Evolutionary conservation across 2,888 invertebrate genomes (phyloP), one percentile per base, ranked within the genome.

Genomic region (Deladenus siricidicola): DNA sequence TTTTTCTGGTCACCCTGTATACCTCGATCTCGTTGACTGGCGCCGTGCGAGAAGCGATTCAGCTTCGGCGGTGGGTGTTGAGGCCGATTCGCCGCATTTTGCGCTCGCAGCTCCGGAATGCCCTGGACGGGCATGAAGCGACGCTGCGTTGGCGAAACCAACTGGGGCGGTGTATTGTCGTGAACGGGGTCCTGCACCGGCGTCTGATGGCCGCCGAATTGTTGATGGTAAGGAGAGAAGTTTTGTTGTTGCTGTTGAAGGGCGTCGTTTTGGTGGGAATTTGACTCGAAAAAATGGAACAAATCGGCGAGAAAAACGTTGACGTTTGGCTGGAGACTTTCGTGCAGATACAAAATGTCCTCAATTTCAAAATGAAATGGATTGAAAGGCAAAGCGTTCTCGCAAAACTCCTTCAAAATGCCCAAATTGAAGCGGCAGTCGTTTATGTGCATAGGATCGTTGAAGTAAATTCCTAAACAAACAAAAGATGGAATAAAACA

Each of bases 381-480:
- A 51, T 78, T 76, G 49, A 65, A 64, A n/a, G 80, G 79, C 10
- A 81, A 70, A 56, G 75, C 21, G 17, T 26, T 52, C 4, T 49
- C 44, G 23, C 62, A 67, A 29, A 67, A 70, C 19, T 64, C 51
- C 6, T 74, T 70, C 21, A 81, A 71, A 45, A 80, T 70, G 42
- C 78, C 74, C 21, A 82, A 69, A 67, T 82, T 82, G 72, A 80
- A 81, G 49, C 81, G 70, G 23, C 81, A 81, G 67, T 82, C 82
- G 3, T 79, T 79, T 10, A 81, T 80, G 3, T 79, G 79, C 39
- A 80, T 74, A 53, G 74, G 73, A 39, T 80, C 79, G 65, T 79
- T 80, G 61, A 82, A 73, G 61, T 78, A 80, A 14, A 82, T 79
- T 64, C 80, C 82, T 81, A 75, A 28, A 66, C 29, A 45, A 17